These are phyloP conservation scores for Acanthochromis polyacanthus DNA, from an alignment of 2,113 vertebrate genomes.

Conservation along the genomic window DNA sequence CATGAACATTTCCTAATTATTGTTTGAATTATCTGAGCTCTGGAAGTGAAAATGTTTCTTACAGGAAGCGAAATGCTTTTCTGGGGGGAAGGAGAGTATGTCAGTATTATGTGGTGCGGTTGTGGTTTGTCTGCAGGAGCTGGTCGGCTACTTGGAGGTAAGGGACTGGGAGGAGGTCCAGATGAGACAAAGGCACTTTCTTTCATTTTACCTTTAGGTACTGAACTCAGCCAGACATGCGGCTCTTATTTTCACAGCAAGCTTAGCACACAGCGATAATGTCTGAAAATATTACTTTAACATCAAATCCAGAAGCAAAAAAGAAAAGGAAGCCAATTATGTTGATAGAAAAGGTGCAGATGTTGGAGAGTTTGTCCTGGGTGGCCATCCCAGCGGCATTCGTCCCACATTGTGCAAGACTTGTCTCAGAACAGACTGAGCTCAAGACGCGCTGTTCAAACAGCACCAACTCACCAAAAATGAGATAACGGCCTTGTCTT, in stretches of 20 bases:
- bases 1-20: slow-evolving; percentile 67
- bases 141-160: slow-evolving; percentile 60
- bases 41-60: slow-evolving; percentile 55
- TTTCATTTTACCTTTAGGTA: slow-evolving; percentile 60
- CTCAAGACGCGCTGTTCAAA: slow-evolving; percentile 30
- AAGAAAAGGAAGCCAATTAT: slow-evolving; percentile 13
- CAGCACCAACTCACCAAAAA: slow-evolving; percentile 46
- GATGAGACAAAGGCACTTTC: slow-evolving; percentile 65
- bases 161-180: slow-evolving; percentile 63
- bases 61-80: slow-evolving; percentile 45
- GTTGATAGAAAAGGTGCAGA: slow-evolving; percentile 33
- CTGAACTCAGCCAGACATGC: slow-evolving; percentile 53
- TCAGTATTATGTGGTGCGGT: slow-evolving; percentile 32
- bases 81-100: slow-evolving; percentile 23
- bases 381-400: slow-evolving; percentile 3
- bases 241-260: slow-evolving; percentile 65
- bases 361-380: slow-evolving; percentile 2
- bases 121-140: slow-evolving; percentile 58
- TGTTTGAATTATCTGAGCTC: slow-evolving; percentile 56
- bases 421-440: slow-evolving; percentile 31
- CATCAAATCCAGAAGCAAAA: slow-evolving; percentile 22
- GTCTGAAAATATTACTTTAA: slow-evolving; percentile 59
- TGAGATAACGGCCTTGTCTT: slow-evolving; percentile 72
- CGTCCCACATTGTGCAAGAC: slow-evolving; percentile 21
- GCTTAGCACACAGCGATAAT: slow-evolving; percentile 61